Conservation (phyloP, 2,797 vertebrate genomes). For the Lacerta agilis region DNA sequence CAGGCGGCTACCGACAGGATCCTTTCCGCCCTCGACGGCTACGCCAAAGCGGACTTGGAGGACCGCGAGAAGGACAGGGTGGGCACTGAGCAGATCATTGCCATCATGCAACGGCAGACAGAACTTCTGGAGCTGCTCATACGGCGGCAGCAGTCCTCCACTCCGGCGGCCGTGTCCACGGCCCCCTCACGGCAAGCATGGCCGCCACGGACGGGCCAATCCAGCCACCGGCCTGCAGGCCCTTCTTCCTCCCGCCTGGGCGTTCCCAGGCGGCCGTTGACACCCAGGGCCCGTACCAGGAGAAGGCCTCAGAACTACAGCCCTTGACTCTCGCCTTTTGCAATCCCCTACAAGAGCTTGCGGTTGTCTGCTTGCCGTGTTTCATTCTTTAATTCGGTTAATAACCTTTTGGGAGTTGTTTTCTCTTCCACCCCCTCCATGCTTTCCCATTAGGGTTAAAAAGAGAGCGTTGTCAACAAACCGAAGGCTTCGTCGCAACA, state of each 20-base stretch:
- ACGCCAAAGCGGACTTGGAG: background rate
- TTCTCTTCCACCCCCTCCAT: background rate
- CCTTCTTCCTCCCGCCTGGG: background rate
- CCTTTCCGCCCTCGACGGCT: background rate
- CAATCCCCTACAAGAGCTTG: background rate
- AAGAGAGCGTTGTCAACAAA: too few species aligned
- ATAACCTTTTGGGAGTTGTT: background rate
- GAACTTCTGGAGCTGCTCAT: constrained; percentile 17
- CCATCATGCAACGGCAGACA: constrained; percentile 17
- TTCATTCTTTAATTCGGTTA: background rate
- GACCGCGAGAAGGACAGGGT: constrained; percentile 14
- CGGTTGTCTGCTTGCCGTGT: background rate
- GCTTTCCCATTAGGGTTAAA: background rate
- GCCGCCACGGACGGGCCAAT: background rate
- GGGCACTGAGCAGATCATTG: background rate
- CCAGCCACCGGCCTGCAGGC: background rate
- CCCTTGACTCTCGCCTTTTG: background rate
- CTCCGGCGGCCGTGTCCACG: accelerated
- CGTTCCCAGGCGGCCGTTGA: background rate
- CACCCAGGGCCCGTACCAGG: background rate
- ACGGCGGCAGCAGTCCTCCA: background rate
- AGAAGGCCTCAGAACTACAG: constrained; percentile 15
- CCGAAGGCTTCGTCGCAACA: background rate
- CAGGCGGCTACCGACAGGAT: constrained; percentile 1
- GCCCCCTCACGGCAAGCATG: background rate